These are phyloP conservation scores for Callimorpha dominula DNA, from an alignment of 2,888 invertebrate species.

Conservation along the genomic window DNA sequence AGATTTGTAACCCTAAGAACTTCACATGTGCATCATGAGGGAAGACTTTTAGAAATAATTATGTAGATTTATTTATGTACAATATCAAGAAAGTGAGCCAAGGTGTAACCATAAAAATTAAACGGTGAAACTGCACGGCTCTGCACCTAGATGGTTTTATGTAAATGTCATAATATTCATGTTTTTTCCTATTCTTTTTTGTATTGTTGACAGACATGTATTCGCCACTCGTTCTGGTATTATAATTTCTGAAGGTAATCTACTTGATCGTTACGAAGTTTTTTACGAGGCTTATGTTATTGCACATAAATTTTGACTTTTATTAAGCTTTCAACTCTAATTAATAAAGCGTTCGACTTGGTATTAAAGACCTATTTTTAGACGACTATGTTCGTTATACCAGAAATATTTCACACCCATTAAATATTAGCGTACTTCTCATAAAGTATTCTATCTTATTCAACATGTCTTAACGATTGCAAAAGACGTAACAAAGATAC, in stretches of 20 bases:
- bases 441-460: too few species aligned
- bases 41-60: too few species aligned
- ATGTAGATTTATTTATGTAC: too few species aligned
- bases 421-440: not conserved
- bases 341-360: slow-evolving; percentile 40
- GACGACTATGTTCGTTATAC: slow-evolving; percentile 13
- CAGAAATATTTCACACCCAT: not conserved
- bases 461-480: too few species aligned
- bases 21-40: too few species aligned
- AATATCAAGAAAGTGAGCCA: too few species aligned
- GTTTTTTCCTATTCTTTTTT: not conserved
- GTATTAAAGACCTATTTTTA: slow-evolving; percentile 40
- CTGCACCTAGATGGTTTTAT: not conserved
- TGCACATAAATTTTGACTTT: slow-evolving; percentile 51
- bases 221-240: slow-evolving; percentile 21
- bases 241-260: slow-evolving; percentile 47
- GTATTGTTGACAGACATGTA: slow-evolving; percentile 3
- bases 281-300: slow-evolving; percentile 51
- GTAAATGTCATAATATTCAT: not conserved
- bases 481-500: too few species aligned
- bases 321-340: slow-evolving; percentile 50
- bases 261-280: slow-evolving; percentile 46
- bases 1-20: too few species aligned
- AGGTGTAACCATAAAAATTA: too few species aligned
- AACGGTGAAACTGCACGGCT: not conserved